A percentile compares a stretch with the other conserved stretches of the same genome.
Conservation (phyloP, 2,888 invertebrate genomes). For the Escarpia spicata region DNA sequence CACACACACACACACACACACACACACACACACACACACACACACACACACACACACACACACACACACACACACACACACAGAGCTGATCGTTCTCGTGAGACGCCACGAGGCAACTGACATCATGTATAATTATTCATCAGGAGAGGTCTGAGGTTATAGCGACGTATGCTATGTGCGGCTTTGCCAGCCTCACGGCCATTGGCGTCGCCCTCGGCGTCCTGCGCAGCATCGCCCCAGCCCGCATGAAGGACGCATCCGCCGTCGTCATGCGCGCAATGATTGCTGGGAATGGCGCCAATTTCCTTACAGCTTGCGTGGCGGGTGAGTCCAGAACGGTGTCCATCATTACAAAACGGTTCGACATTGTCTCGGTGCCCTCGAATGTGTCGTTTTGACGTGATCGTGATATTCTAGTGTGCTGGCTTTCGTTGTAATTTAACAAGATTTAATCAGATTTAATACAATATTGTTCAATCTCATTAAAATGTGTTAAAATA, state of each 20-base stretch:
- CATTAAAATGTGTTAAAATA: too few relatives aligned
- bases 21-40: not conserved
- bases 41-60: not conserved
- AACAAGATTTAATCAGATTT: too few relatives aligned
- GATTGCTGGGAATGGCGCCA: slow-evolving; percentile 16
- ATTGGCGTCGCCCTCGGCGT: not conserved
- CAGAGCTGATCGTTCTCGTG: not conserved
- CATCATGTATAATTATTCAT: not conserved
- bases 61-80: not conserved
- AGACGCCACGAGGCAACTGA: not conserved
- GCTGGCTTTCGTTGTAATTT: too few relatives aligned
- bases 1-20: not conserved
- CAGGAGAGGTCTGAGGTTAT: not conserved
- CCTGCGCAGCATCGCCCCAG: not conserved
- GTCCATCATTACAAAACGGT: too few relatives aligned
- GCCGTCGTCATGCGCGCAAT: not conserved
- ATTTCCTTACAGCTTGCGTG: not conserved
- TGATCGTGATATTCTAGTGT: too few relatives aligned
- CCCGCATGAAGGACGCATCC: not conserved
- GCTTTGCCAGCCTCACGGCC: not conserved
- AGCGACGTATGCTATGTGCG: not conserved
- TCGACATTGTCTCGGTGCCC: too few relatives aligned
- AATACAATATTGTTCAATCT: too few relatives aligned
- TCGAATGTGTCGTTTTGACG: not conserved
- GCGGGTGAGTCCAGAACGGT: not conserved